These are phyloP conservation scores for Periophthalmus magnuspinnatus DNA, from an alignment of 2,797 vertebrate species.

Conservation along the genomic window DNA sequence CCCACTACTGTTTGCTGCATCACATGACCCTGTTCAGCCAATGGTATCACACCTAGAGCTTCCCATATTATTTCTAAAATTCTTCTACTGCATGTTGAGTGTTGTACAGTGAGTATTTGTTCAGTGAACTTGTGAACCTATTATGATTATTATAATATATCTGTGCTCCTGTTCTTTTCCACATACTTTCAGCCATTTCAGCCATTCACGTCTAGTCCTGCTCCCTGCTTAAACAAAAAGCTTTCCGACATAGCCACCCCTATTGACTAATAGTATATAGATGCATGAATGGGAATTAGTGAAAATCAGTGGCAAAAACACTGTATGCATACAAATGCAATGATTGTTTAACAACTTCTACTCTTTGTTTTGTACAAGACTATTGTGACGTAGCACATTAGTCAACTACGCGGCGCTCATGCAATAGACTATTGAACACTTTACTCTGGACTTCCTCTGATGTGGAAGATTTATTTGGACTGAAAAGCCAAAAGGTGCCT, in stretches of 20 bases:
- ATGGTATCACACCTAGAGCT: conserved; percentile 74
- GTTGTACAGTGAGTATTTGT: conserved; percentile 66
- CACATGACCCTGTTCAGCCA: conserved; percentile 77
- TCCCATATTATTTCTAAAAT: conserved; percentile 65
- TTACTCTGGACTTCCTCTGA: conserved; percentile 70
- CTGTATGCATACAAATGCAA: conserved; percentile 57
- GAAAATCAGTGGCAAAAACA: conserved; percentile 63
- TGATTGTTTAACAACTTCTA: conserved; percentile 73
- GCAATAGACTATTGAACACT: conserved; percentile 76
- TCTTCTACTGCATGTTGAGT: conserved; percentile 74
- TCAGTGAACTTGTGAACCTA: conserved; percentile 54
- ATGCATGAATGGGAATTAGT: conserved; percentile 76
- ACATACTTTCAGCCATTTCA: conserved; percentile 53
- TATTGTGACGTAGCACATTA: conserved; percentile 65
- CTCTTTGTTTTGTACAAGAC: conserved; percentile 70
- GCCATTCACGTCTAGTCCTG: conserved; percentile 67
- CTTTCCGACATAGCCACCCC: conserved; percentile 62
- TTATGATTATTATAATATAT: conserved; percentile 53
- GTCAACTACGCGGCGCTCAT: conserved; percentile 75
- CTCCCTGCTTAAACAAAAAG: conserved; percentile 54
- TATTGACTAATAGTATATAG: conserved; percentile 62
- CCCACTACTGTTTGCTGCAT: conserved; percentile 70
- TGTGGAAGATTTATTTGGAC: conserved; percentile 65
- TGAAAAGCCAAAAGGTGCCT: conserved; percentile 59
- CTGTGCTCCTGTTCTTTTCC: conserved; percentile 64